Conservation (phyloP, 2,888 invertebrate species). For the Nomada hirtipes region DNA sequence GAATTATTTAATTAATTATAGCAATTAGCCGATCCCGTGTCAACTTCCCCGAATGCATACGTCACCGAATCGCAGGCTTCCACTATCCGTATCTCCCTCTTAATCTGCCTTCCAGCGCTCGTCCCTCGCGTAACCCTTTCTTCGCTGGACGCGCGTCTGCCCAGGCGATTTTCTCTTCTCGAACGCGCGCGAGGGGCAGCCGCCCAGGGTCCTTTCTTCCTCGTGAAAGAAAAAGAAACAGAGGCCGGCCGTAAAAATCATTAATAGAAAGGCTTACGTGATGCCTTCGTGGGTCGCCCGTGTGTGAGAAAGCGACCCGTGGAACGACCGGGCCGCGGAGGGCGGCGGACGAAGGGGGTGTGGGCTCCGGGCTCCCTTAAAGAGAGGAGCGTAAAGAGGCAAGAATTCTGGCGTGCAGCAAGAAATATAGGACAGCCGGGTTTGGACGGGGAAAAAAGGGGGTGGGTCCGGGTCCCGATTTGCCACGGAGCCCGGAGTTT, state of each 20-base stretch:
- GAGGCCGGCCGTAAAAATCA: slow-evolving; percentile 74
- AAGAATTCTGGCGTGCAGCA: slow-evolving; percentile 72
- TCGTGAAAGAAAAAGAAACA: slow-evolving; percentile 64
- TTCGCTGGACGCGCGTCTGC: slow-evolving; percentile 18
- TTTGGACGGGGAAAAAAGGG: slow-evolving; percentile 71
- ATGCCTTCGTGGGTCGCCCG: slow-evolving; percentile 45
- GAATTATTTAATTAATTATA: slow-evolving; percentile 75
- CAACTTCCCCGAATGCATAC: slow-evolving; percentile 62
- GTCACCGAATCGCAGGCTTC: slow-evolving; percentile 39
- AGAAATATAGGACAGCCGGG: slow-evolving; percentile 75
- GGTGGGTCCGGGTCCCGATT: slow-evolving; percentile 76
- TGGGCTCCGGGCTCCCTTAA: slow-evolving; percentile 59
- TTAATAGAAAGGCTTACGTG: slow-evolving; percentile 76
- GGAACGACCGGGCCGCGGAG: slow-evolving; percentile 23
- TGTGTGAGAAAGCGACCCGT: slow-evolving; percentile 60
- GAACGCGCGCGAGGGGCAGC: slow-evolving; percentile 32
- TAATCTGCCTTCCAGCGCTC: neutral
- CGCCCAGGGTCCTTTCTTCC: slow-evolving; percentile 59
- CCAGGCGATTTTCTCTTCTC: slow-evolving; percentile 26
- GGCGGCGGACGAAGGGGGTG: slow-evolving; percentile 47
- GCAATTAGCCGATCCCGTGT: slow-evolving; percentile 67
- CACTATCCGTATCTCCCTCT: slow-evolving; percentile 1
- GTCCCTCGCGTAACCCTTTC: neutral
- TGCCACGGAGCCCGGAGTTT: slow-evolving; percentile 76
- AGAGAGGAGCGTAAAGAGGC: slow-evolving; percentile 73